Conservation (phyloP, 2,113 vertebrate species). For the Corythoichthys haematopterus region DNA sequence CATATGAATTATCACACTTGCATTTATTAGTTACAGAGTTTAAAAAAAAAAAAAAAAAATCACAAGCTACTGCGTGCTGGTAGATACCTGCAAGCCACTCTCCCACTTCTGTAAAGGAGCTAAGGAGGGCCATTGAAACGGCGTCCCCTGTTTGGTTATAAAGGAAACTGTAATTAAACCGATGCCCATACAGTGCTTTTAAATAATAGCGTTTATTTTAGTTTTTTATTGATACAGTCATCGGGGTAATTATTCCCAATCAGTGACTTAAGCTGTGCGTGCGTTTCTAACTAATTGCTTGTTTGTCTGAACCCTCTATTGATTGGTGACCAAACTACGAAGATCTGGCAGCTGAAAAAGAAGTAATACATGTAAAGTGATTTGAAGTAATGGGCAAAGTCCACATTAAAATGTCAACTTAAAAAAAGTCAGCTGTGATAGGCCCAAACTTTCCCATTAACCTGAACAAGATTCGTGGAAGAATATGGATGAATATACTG, state of each 20-base stretch:
- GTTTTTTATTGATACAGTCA: too few relatives aligned
- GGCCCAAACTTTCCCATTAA: not conserved
- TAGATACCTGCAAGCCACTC: constrained; percentile 77
- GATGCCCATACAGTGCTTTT: not conserved
- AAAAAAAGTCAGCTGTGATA: not conserved
- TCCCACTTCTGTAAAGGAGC: constrained; percentile 77
- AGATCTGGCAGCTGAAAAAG: too few relatives aligned
- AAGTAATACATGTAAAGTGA: too few relatives aligned
- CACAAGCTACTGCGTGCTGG: not conserved
- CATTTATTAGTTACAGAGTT: not conserved
- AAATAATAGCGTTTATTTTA: too few relatives aligned
- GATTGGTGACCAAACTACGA: too few relatives aligned
- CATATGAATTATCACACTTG: not conserved
- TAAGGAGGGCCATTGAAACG: constrained; percentile 80
- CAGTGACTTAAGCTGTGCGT: too few relatives aligned
- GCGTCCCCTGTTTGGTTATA: constrained; percentile 80
- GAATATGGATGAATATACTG: not conserved
- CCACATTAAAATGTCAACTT: not conserved
- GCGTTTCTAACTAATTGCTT: too few relatives aligned
- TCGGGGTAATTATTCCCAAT: too few relatives aligned
- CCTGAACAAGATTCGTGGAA: not conserved
- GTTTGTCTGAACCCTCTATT: too few relatives aligned
- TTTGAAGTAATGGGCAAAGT: too few relatives aligned
- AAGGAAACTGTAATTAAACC: constrained; percentile 17
- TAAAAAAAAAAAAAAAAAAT: not conserved